Evolutionary conservation across 2,888 invertebrate species (phyloP).

Genomic region (Prosopocoilus inquinatus): DNA sequence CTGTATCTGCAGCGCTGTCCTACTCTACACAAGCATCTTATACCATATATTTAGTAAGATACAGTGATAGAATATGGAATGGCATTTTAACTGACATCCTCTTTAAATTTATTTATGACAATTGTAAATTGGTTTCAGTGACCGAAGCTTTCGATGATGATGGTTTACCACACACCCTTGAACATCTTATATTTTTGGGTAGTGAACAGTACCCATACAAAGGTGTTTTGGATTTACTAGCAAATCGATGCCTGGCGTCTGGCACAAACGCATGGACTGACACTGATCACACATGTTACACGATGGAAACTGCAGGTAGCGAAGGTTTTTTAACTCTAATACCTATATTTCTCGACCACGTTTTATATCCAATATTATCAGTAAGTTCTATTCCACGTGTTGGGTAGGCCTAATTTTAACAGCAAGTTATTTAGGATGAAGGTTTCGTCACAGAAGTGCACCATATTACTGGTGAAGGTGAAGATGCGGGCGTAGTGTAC

Average conservation of each 20-base stretch:
- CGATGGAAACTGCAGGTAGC: constrained; percentile 81
- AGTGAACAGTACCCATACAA: constrained; percentile 88
- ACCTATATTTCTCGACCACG: constrained; percentile 89
- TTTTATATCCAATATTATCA: constrained; percentile 78
- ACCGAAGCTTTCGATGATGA: constrained; percentile 91
- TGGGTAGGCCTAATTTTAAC: not conserved
- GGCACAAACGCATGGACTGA: constrained; percentile 92
- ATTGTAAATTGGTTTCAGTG: constrained; percentile 54
- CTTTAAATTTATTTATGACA: not conserved
- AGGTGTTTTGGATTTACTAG: constrained; percentile 83
- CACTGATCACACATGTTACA: constrained; percentile 86
- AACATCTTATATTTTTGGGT: constrained; percentile 88
- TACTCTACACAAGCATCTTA: no score
- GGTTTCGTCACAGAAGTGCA: constrained; percentile 89
- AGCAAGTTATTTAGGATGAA: constrained; percentile 60
- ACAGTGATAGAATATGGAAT: not conserved
- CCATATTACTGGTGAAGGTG: constrained; percentile 83
- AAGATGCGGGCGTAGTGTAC: constrained; percentile 93
- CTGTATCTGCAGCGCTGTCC: not conserved
- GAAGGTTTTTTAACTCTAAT: constrained; percentile 86
- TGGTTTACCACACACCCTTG: constrained; percentile 89
- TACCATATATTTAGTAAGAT: no score
- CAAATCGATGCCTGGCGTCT: constrained; percentile 85
- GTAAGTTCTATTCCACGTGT: constrained; percentile 41
- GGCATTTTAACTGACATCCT: not conserved